Conservation (phyloP, 1,140 invertebrate genomes). For the Aphidius ervi region DNA sequence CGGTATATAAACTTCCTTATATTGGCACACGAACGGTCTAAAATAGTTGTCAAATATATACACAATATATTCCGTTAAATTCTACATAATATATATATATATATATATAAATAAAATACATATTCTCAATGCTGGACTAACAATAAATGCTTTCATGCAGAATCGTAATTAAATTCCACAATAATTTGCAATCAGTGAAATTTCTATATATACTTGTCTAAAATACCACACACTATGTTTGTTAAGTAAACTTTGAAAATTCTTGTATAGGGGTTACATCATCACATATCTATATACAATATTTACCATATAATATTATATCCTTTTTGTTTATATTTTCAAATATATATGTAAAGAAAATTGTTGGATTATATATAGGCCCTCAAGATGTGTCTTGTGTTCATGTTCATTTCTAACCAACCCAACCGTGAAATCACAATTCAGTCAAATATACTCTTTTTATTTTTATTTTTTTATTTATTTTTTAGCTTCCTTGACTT, state of each 20-base stretch:
- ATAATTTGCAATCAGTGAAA: conserved; percentile 18
- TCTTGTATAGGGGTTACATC: not conserved
- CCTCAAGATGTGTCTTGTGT: conserved; percentile 43
- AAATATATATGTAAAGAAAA: not conserved
- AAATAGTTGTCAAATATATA: conserved; percentile 7
- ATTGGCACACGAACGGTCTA: not conserved
- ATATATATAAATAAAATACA: no score
- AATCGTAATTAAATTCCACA: conserved; percentile 17
- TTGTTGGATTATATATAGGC: conserved; percentile 25
- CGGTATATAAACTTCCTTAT: no score
- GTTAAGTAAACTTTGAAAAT: conserved; percentile 20
- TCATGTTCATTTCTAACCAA: conserved; percentile 46
- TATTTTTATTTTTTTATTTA: conserved; percentile 8
- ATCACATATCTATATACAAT: no score
- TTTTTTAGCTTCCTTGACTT: no score
- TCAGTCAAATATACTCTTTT: conserved; percentile 30
- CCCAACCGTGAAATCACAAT: conserved; percentile 47
- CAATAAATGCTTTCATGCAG: conserved; percentile 3
- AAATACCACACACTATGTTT: conserved; percentile 9
- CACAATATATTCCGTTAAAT: not conserved
- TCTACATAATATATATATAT: not conserved
- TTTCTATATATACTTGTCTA: not conserved
- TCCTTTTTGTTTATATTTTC: not conserved
- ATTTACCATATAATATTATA: not conserved
- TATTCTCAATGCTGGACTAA: not conserved